These are phyloP conservation scores for Tridacna gigas DNA, from an alignment of 2,888 invertebrate genomes.

Conservation along the genomic window DNA sequence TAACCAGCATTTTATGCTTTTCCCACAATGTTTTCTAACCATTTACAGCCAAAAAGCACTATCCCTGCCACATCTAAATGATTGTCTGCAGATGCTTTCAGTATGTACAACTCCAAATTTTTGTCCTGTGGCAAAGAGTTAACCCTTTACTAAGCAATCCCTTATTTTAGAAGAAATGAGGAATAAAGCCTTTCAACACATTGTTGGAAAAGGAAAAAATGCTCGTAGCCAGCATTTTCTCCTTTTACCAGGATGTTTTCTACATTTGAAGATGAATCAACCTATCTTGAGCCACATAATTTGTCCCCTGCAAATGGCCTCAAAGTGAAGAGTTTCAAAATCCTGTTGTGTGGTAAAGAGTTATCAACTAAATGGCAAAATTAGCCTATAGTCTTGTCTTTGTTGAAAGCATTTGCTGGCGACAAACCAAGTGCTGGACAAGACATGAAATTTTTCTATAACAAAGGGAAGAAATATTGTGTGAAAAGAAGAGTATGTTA, in stretches of 20 bases:
- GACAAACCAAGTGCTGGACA: no score
- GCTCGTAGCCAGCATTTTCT: neutral
- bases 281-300: no score
- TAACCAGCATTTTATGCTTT: conserved; percentile 1
- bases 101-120: neutral
- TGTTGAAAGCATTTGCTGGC: no score
- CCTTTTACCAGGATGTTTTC: no score
- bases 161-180: neutral
- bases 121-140: neutral
- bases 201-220: neutral
- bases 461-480: neutral
- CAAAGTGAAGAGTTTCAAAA: no score
- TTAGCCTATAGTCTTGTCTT: no score
- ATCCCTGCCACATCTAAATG: no score
- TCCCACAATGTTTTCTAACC: conserved; percentile 1
- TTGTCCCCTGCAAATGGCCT: no score
- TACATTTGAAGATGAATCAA: no score
- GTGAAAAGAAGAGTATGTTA: neutral
- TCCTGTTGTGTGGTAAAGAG: no score
- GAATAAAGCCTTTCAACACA: neutral
- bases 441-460: no score
- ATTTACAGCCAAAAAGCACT: neutral
- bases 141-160: neutral
- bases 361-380: no score
- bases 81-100: neutral